Evolutionary conservation across 2,888 invertebrate species (phyloP).

Genomic region (Lycia hirtaria): DNA sequence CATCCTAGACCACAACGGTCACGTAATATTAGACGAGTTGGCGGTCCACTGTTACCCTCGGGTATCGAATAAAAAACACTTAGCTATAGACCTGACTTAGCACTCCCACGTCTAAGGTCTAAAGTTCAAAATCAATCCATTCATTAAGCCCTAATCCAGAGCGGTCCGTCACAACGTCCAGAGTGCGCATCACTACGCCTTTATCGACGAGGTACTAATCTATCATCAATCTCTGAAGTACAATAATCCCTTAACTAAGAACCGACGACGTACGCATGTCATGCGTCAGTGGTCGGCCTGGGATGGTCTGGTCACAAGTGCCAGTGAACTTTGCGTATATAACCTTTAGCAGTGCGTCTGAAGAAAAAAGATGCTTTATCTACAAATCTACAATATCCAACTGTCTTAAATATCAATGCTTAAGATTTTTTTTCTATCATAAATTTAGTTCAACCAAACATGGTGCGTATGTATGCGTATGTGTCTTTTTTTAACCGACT

Average conservation of each 20-base stretch:
- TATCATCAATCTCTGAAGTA: constrained; percentile 71
- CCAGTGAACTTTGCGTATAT: neutral
- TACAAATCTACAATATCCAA: too few relatives aligned
- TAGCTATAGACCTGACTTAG: neutral
- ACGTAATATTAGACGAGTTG: too few relatives aligned
- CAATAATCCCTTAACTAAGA: constrained; percentile 76
- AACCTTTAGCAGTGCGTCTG: neutral
- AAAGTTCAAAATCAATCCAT: constrained; percentile 40
- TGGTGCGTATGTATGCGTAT: too few relatives aligned
- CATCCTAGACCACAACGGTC: too few relatives aligned
- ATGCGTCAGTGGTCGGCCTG: constrained; percentile 56
- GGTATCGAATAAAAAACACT: too few relatives aligned
- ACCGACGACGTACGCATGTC: constrained; percentile 57
- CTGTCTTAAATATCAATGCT: too few relatives aligned
- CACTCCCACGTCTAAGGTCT: neutral
- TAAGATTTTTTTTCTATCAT: too few relatives aligned
- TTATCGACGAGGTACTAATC: constrained; percentile 63
- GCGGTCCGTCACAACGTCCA: too few relatives aligned
- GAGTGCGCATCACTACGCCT: constrained; percentile 44
- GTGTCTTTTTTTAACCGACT: too few relatives aligned
- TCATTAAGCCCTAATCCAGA: constrained; percentile 46
- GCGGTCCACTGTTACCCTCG: too few relatives aligned
- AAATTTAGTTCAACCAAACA: too few relatives aligned
- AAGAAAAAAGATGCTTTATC: neutral
- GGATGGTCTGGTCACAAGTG: neutral